phyloP scores from a whole-genome alignment of 2,797 vertebrate species.

The Protosalanx chinensis region DNA sequence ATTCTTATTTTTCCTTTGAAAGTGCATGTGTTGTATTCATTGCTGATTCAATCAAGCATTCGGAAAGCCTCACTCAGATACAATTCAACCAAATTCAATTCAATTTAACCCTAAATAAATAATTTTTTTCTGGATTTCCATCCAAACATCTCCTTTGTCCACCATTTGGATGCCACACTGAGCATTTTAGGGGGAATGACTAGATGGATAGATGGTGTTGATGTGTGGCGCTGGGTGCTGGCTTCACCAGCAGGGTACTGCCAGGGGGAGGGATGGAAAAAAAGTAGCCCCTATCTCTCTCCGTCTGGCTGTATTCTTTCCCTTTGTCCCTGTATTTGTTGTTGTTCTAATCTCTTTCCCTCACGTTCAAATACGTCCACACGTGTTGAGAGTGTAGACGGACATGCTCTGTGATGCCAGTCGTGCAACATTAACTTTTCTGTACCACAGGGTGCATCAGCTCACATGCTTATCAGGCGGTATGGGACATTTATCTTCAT shows the following conservation, averaged over 20 bases:
- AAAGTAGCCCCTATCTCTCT: not conserved
- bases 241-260: conserved; percentile 27
- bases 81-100: too few species aligned
- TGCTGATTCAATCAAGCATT: not conserved
- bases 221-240: conserved; percentile 10
- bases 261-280: conserved; percentile 18
- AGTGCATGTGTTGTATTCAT: conserved; percentile 4
- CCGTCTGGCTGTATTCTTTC: too few species aligned
- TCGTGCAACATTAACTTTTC: conserved; percentile 6
- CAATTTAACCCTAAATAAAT: too few species aligned
- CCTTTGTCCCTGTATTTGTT: not conserved
- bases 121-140: not conserved
- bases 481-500: conserved; percentile 27
- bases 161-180: too few species aligned
- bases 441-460: conserved; percentile 21
- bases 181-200: too few species aligned
- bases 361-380: too few species aligned
- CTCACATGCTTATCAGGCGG: conserved; percentile 20
- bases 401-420: conserved; percentile 28
- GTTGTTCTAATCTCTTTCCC: not conserved
- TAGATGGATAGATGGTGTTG: too few species aligned
- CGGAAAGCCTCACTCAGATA: not conserved
- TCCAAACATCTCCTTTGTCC: not conserved
- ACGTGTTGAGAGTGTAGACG: not conserved
- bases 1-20: too few species aligned